Percentiles rank a stretch among this genome's conserved stretches.
Conservation (phyloP, 1,140 invertebrate genomes). For the Heliconius melpomene region DNA sequence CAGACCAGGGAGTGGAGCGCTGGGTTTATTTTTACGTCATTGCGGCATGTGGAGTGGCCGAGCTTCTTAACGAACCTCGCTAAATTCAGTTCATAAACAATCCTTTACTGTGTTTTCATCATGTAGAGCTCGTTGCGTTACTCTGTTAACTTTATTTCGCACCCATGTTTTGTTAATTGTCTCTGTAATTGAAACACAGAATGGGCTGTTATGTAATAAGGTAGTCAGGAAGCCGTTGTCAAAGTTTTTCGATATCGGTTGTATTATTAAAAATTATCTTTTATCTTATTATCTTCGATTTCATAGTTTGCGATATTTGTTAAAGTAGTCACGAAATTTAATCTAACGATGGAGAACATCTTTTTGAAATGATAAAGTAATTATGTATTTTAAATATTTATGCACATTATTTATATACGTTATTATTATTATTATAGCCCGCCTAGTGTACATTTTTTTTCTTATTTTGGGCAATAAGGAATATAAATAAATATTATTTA, state of each 20-base stretch:
- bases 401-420: background rate
- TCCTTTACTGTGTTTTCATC: conserved; percentile 23
- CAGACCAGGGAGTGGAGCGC: conserved; percentile 53
- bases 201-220: background rate
- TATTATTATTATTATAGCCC: background rate
- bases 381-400: background rate
- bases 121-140: background rate
- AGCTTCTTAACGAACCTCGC: conserved; percentile 37
- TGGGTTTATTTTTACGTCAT: conserved; percentile 70
- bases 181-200: background rate
- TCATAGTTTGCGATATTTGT: no score
- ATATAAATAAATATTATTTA: no score
- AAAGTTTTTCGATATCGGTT: background rate
- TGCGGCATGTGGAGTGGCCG: conserved; percentile 54
- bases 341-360: no score
- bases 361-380: no score
- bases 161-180: background rate
- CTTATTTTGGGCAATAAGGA: no score
- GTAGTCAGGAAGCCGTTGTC: background rate
- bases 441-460: no score
- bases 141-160: conserved; percentile 10
- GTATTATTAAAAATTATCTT: background rate
- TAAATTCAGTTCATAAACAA: conserved; percentile 37
- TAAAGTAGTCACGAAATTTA: no score
- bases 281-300: background rate